Percentiles rank a stretch among this genome's conserved stretches.
Conservation (phyloP, 2,888 invertebrate species). For the Sphaerophoria taeniata region DNA sequence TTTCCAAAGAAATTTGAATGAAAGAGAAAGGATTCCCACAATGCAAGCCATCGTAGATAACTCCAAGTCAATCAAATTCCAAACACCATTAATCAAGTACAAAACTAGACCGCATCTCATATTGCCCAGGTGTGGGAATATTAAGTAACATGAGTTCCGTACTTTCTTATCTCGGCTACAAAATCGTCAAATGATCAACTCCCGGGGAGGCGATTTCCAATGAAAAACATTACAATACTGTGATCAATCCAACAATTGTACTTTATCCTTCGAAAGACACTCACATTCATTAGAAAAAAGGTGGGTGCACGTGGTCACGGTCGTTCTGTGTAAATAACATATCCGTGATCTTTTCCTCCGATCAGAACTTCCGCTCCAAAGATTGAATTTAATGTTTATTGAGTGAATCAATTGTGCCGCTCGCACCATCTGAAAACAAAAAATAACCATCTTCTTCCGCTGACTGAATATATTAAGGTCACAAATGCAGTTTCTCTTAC, state of each 20-base stretch:
- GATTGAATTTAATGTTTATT: conserved; percentile 65
- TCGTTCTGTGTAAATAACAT: conserved; percentile 55
- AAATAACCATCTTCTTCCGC: conserved; percentile 53
- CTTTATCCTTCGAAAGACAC: conserved; percentile 29
- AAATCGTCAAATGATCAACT: conserved; percentile 21
- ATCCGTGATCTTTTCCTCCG: conserved; percentile 50
- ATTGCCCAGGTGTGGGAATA: neutral
- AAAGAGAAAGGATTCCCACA: conserved; percentile 49
- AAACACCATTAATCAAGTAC: conserved; percentile 62
- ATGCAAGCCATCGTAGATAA: conserved; percentile 16
- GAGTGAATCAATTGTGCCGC: conserved; percentile 18
- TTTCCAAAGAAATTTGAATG: conserved; percentile 23
- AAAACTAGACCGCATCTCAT: neutral
- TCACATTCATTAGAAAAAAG: conserved; percentile 53
- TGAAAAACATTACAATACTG: conserved; percentile 29
- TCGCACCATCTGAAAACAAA: neutral
- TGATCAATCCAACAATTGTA: conserved; percentile 30
- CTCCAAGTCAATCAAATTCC: conserved; percentile 47
- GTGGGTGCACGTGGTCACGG: conserved; percentile 69
- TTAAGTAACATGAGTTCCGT: conserved; percentile 5
- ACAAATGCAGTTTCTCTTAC: conserved; percentile 16
- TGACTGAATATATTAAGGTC: conserved; percentile 69
- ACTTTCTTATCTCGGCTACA: conserved; percentile 37
- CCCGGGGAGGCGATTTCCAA: conserved; percentile 27
- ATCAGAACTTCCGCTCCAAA: conserved; percentile 70